phyloP scores from a whole-genome alignment of 2,113 vertebrate species.

The Petaurus breviceps region DNA sequence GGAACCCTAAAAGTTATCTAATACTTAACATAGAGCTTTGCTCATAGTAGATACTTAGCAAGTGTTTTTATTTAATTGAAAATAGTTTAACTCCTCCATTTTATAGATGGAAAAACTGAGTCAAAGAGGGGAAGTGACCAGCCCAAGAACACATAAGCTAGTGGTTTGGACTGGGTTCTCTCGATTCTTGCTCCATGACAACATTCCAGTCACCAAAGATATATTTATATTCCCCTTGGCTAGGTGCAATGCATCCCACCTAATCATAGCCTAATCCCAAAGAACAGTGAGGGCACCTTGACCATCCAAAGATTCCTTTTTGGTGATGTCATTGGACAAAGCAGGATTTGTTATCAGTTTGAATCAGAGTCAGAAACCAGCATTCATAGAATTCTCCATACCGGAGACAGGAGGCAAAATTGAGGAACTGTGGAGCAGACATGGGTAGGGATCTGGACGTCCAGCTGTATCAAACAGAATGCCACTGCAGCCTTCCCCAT shows the following conservation, averaged over 20 bases:
- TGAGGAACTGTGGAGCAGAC: neutral
- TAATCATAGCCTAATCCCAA: conserved; percentile 16
- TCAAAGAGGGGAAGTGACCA: neutral
- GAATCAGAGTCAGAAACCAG: neutral
- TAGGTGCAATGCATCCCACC: neutral
- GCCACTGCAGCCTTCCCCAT: conserved; percentile 6
- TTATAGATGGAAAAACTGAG: conserved; percentile 20
- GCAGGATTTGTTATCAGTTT: conserved; percentile 7
- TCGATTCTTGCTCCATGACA: conserved; percentile 1
- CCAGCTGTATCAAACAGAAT: neutral
- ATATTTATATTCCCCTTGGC: neutral
- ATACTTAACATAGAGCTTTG: neutral
- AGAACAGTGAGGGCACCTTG: neutral
- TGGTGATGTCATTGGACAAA: conserved; percentile 28
- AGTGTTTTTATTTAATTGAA: neutral
- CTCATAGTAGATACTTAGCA: neutral
- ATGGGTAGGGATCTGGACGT: neutral
- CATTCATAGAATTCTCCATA: neutral
- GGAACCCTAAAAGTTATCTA: conserved; percentile 9
- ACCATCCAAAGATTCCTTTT: neutral
- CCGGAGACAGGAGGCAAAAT: conserved; percentile 1
- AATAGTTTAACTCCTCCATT: neutral
- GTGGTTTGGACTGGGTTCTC: neutral
- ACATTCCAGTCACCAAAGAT: neutral
- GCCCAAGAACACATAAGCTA: neutral